These are phyloP conservation scores for Naso thynnoides DNA, from an alignment of 2,797 vertebrate species.

Conservation along the genomic window DNA sequence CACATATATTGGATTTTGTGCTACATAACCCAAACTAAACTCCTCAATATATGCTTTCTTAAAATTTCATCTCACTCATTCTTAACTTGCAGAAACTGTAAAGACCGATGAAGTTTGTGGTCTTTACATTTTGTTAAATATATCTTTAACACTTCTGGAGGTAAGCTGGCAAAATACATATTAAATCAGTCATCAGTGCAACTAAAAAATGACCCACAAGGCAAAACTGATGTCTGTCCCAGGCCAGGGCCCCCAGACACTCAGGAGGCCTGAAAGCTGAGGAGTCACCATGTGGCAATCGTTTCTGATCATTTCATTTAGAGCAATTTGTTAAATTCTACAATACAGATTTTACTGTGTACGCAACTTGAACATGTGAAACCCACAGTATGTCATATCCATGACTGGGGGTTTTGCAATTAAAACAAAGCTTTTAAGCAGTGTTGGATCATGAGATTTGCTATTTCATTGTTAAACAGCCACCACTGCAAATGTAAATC, in stretches of 20 bases:
- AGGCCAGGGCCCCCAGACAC: no score
- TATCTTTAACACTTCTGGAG: not conserved
- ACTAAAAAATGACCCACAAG: not conserved
- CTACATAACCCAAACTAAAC: not conserved
- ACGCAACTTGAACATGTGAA: not conserved
- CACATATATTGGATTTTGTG: conserved; percentile 1
- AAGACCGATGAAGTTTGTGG: no score
- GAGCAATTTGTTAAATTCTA: not conserved
- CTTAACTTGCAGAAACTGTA: not conserved
- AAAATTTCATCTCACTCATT: not conserved
- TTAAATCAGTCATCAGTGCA: not conserved
- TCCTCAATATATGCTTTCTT: not conserved
- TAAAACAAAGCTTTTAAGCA: no score
- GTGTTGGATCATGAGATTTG: no score
- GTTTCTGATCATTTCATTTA: not conserved
- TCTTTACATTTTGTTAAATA: not conserved
- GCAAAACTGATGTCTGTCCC: not conserved
- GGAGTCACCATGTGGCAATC: not conserved
- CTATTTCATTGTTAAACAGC: no score
- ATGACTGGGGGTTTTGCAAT: no score
- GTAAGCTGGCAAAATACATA: not conserved
- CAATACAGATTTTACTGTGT: no score
- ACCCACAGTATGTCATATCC: no score
- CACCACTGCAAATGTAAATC: no score
- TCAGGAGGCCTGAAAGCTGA: no score